Evolutionary conservation across 2,888 invertebrate genomes (phyloP).

Genomic region (Geophilus truncorum): DNA sequence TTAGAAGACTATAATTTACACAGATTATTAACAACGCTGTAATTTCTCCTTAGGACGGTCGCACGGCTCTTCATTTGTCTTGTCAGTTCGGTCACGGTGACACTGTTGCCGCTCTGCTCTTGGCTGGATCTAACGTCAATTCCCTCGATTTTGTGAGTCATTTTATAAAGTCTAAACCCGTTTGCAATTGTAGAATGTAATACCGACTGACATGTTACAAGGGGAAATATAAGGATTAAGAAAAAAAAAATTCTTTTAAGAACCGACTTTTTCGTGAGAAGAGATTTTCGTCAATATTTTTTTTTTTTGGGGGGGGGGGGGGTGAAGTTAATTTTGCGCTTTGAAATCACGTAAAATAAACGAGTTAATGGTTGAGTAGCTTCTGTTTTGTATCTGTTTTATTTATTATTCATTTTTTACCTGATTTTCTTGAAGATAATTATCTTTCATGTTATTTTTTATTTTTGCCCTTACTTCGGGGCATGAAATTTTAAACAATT

Average conservation of each 20-base stretch:
- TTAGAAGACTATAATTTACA: not conserved
- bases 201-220: not conserved
- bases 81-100: conserved; percentile 56
- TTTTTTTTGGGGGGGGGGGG: too few relatives aligned
- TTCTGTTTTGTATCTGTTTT: not conserved
- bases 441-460: not conserved
- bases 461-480: not conserved
- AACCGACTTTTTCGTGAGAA: not conserved
- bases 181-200: not conserved
- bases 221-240: not conserved
- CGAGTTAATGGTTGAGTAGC: not conserved
- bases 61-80: conserved; percentile 55
- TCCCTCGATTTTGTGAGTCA: conserved; percentile 54
- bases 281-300: not conserved
- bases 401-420: not conserved
- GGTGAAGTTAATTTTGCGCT: too few relatives aligned
- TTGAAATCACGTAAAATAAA: not conserved
- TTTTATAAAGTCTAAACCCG: too few relatives aligned
- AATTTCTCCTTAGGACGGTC: conserved; percentile 49
- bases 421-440: not conserved
- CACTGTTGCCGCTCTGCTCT: conserved; percentile 52
- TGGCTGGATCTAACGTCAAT: conserved; percentile 53
- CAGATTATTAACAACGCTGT: too few relatives aligned
- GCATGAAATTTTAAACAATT: not conserved
- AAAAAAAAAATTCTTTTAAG: not conserved